These are phyloP conservation scores for Glaucidium brasilianum DNA, from an alignment of 2,113 vertebrate species.

Conservation along the genomic window DNA sequence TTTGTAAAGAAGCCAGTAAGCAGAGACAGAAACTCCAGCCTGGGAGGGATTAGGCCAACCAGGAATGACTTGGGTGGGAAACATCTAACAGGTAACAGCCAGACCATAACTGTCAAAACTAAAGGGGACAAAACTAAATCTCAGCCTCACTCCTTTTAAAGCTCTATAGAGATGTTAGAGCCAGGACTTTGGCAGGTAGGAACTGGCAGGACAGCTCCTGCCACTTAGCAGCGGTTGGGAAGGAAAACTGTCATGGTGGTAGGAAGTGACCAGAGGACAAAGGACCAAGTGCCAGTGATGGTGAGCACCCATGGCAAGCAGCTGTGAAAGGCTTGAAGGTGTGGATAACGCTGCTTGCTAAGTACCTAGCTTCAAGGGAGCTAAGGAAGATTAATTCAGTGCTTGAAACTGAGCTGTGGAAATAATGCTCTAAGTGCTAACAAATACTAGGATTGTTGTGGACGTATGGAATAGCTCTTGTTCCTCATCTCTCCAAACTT, in stretches of 20 bases:
- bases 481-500: not conserved
- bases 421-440: not conserved
- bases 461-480: not conserved
- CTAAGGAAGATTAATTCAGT: not conserved
- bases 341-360: not conserved
- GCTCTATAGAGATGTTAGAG: not conserved
- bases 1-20: not conserved
- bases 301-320: not conserved
- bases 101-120: not conserved
- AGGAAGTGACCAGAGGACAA: not conserved
- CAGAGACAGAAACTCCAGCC: not conserved
- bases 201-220: not conserved
- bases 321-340: not conserved
- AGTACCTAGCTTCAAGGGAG: not conserved
- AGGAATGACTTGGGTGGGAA: not conserved
- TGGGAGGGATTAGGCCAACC: not conserved
- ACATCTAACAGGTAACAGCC: not conserved
- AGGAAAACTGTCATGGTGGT: not conserved
- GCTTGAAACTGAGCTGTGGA: not conserved
- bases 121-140: not conserved
- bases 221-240: not conserved
- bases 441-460: not conserved
- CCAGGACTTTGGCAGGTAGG: not conserved
- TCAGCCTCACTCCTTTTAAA: not conserved
- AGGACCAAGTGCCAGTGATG: fast-evolving